Percentiles rank a stretch among this genome's conserved stretches.
Evolutionary conservation across 2,888 invertebrate genomes (phyloP).

Genomic region (Torymus aiolomorphi): DNA sequence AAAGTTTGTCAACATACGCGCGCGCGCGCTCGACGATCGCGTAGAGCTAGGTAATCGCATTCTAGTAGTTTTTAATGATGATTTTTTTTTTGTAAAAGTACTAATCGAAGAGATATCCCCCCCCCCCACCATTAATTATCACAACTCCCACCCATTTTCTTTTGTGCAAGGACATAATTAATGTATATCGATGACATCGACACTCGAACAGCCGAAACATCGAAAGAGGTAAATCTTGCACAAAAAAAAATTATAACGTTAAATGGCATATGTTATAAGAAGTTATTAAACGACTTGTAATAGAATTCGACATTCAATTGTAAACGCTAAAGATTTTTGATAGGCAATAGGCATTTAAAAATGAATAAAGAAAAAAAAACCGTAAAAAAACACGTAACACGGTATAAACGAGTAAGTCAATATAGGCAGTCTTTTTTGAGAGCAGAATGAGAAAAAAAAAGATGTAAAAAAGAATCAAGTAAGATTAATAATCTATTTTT

Average conservation of each 20-base stretch:
- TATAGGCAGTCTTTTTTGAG: conserved; percentile 48
- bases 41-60: conserved; percentile 57
- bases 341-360: conserved; percentile 57
- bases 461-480: conserved; percentile 17
- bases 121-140: conserved; percentile 1
- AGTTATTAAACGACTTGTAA: too few relatives aligned
- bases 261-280: background rate
- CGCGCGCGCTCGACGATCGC: conserved; percentile 52
- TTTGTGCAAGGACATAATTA: conserved; percentile 47
- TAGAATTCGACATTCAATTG: conserved; percentile 53
- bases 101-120: conserved; percentile 19
- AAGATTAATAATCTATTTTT: conserved; percentile 54
- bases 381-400: conserved; percentile 9
- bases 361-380: conserved; percentile 50
- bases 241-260: conserved; percentile 32
- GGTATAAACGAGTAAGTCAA: conserved; percentile 56
- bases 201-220: conserved; percentile 58
- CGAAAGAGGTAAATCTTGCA: conserved; percentile 29
- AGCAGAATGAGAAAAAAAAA: conserved; percentile 31
- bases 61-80: conserved; percentile 57
- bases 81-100: conserved; percentile 32
- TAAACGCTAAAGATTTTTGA: conserved; percentile 51
- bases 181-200: conserved; percentile 56
- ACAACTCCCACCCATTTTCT: conserved; percentile 38
- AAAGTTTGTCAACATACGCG: background rate